These are phyloP conservation scores for Drosophila mojavensis DNA, from an alignment of 1,140 invertebrate genomes.

Conservation along the genomic window DNA sequence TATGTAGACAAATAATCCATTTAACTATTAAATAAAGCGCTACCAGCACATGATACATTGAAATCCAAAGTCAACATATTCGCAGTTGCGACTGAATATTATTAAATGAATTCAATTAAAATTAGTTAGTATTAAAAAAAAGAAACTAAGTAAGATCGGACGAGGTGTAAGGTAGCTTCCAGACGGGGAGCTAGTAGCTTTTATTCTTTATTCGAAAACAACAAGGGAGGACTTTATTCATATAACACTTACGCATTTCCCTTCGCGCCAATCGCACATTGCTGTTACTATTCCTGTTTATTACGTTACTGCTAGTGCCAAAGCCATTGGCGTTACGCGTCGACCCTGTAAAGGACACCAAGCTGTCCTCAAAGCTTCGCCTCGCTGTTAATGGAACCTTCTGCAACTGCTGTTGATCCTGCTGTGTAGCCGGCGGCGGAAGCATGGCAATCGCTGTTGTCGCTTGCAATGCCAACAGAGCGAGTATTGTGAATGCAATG, in stretches of 20 bases:
- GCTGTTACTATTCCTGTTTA: slow-evolving; percentile 11
- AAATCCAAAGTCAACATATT: too few relatives aligned
- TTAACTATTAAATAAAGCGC: too few relatives aligned
- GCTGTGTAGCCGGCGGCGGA: not conserved
- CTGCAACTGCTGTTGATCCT: slow-evolving; percentile 9
- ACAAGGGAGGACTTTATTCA: too few relatives aligned
- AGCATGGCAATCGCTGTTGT: slow-evolving; percentile 25
- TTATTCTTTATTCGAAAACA: too few relatives aligned
- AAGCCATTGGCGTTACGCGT: slow-evolving; percentile 1
- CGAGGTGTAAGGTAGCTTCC: too few relatives aligned
- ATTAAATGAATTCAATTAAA: too few relatives aligned
- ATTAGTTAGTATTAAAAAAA: too few relatives aligned
- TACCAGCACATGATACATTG: too few relatives aligned
- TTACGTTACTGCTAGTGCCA: slow-evolving; percentile 1
- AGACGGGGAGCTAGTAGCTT: too few relatives aligned
- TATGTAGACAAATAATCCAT: too few relatives aligned
- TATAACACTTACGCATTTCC: slow-evolving; percentile 49
- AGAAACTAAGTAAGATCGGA: too few relatives aligned
- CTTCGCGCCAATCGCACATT: slow-evolving; percentile 39
- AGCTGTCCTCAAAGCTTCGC: slow-evolving; percentile 20
- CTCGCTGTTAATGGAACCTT: slow-evolving; percentile 1
- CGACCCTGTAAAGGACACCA: slow-evolving; percentile 12
- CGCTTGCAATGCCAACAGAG: slow-evolving; percentile 22
- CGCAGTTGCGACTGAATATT: too few relatives aligned
- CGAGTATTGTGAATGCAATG: slow-evolving; percentile 16